Base-by-base conservation (phyloP, 2,113 vertebrate genomes). In the Pelusios castaneus region DNA sequence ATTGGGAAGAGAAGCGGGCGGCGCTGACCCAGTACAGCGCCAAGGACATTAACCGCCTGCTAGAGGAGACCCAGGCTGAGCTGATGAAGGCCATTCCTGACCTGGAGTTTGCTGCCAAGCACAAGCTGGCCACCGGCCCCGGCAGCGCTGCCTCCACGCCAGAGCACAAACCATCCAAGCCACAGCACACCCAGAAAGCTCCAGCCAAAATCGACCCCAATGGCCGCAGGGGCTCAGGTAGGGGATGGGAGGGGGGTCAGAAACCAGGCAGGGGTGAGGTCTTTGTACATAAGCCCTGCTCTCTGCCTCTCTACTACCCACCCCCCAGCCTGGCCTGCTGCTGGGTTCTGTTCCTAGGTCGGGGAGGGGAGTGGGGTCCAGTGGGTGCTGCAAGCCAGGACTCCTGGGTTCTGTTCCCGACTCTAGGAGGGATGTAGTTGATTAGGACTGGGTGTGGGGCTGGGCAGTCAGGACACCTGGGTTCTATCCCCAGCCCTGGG, bases 81-180 rank as follows among this genome's bases (percentile, higher is more conserved):
- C 98, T 99, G n/a, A 99, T 99, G 98, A 99, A 99, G 96, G 99
- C 99, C 91, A 99, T 99, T 85, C 99, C 99, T 0, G 99, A 99
- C 97, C 98, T 99, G 97, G 99, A 99, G 82, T 99, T 99, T 82
- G 99, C 99, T 2, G 99, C 99, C 97, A 99, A 99, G 97, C 99
- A 99, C 97, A 98, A 99, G 87, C 98, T 98, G 82, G 81, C 94
- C 3, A 96, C 97, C 34, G 97, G 97, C 89, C 67, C 96, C 27
- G 34, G 92, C 93, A 98, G 97, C 41, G 84, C 96, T 1, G 94
- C 97, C 34, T 98, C 98, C 38, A 98, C 98, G 4, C 98, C 98
- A 0, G 99, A 99, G 96, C 99, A 99, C 97, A 99, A 99, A n/a
- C 95, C 98, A 82, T 97, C 92, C 96, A 99, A 99, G 85, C 96